Conservation (phyloP, 2,797 vertebrate genomes). For the Geotrypetes seraphini region DNA sequence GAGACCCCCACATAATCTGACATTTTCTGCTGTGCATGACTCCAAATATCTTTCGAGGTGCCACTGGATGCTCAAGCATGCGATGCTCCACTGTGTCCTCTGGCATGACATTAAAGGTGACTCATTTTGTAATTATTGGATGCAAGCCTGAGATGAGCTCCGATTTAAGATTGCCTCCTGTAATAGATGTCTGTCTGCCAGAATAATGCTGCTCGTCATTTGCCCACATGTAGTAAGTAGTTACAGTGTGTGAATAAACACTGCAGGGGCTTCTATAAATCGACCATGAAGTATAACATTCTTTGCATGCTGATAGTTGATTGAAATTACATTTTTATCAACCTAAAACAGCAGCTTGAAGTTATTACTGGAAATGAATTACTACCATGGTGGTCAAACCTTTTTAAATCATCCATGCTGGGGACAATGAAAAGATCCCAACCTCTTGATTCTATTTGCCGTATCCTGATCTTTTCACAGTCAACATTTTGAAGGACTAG, state of each 20-base stretch:
- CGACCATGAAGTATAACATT: constrained; percentile 26
- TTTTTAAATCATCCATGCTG: constrained; percentile 14
- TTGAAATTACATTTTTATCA: constrained; percentile 35
- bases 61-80: background rate
- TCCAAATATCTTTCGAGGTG: constrained; percentile 2
- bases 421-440: too few species aligned
- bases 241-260: background rate
- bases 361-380: constrained; percentile 37
- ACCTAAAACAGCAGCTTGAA: constrained; percentile 31
- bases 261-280: constrained; percentile 13
- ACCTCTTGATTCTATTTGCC: too few species aligned
- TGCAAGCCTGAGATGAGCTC: constrained; percentile 1
- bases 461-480: too few species aligned
- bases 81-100: constrained; percentile 3
- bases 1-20: background rate
- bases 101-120: constrained; percentile 33
- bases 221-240: fast-evolving
- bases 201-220: background rate
- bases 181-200: background rate
- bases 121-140: constrained; percentile 16
- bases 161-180: constrained; percentile 3
- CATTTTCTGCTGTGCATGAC: background rate
- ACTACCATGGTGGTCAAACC: constrained; percentile 26
- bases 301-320: constrained; percentile 1
- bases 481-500: too few species aligned